Evolutionary conservation across 2,888 invertebrate species (phyloP), one percentile per base, ranked within the genome.

Genomic region (Quadriops clusia): DNA sequence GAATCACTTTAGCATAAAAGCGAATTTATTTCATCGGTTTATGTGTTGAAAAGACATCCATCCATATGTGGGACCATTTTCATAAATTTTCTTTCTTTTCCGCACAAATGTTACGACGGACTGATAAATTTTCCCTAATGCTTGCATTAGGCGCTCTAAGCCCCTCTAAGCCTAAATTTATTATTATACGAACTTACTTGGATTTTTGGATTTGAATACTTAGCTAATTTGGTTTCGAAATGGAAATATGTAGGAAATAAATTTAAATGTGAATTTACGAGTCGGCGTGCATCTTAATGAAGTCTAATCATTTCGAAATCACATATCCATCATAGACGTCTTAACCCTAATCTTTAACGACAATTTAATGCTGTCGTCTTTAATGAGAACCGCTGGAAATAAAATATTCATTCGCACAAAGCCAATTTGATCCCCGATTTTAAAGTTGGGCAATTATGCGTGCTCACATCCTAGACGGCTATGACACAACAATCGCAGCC

Each of bases 361-460:
- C 47, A 48, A 44, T 55, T 54, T 56, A 55, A 55, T 53, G 45
- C 44, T 46, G 38, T 35, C 37, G 14, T 17, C 28, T 50, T 50
- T 52, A 52, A 56, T 53, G 51, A 53, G 48, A 39, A 44, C 38
- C 41, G 37, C 38, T 40, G 37, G 33, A 38, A 39, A 55, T 58
- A 55, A 58, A 58, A 59, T 58, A 58, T 59, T 59, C 59, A 58
- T 57, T 56, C 56, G 53, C 52, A 51, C 52, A 54, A 55, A 56
- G 53, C 56, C 54, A 53, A 53, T 55, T 54, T 55, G 51, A 53
- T 51, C 52, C 50, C 44, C 48, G 51, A 53, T 51, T 54, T 53
- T 54, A 54, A 58, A 57, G 50, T 53, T 51, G 46, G 44, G 54
- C 54, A 57, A 58, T 60, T 60, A 60, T 59, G 58, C 60, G 51